A percentile compares a stretch with the other conserved stretches of the same genome.
Conservation (phyloP, 2,113 vertebrate species). For the Suricata suricatta region DNA sequence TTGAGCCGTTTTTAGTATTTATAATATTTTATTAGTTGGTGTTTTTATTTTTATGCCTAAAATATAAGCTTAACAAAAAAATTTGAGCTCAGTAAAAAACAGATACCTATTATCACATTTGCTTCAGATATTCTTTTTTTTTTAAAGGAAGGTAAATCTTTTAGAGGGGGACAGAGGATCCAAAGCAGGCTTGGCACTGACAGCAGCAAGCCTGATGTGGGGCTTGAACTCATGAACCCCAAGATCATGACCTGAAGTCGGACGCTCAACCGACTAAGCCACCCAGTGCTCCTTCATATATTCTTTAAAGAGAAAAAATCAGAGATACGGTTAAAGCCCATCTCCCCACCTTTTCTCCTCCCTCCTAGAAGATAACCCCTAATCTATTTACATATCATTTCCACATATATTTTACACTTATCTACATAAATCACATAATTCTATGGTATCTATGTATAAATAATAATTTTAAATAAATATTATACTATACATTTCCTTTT, state of each 20-base stretch:
- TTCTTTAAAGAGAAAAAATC: background rate
- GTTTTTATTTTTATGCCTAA: background rate
- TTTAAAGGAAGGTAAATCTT: too few species aligned
- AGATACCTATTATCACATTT: background rate
- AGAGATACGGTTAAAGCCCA: background rate
- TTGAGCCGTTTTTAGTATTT: background rate
- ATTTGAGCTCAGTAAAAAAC: background rate
- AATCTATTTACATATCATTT: background rate
- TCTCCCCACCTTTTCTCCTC: background rate
- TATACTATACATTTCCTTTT: background rate
- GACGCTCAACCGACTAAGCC: too few species aligned
- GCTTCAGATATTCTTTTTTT: background rate
- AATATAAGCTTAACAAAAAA: background rate
- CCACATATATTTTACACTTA: background rate
- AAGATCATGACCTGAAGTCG: too few species aligned
- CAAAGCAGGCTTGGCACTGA: too few species aligned
- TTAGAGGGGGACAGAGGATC: too few species aligned
- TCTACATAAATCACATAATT: background rate
- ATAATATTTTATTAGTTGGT: background rate
- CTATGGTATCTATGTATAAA: background rate
- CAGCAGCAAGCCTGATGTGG: too few species aligned
- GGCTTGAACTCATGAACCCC: too few species aligned
- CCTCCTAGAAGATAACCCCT: background rate
- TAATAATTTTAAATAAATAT: background rate
- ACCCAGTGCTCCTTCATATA: background rate